A percentile compares a stretch with the other conserved stretches of the same genome.
phyloP scores from a whole-genome alignment of 2,888 invertebrate genomes.

The Phorcus lineatus region DNA sequence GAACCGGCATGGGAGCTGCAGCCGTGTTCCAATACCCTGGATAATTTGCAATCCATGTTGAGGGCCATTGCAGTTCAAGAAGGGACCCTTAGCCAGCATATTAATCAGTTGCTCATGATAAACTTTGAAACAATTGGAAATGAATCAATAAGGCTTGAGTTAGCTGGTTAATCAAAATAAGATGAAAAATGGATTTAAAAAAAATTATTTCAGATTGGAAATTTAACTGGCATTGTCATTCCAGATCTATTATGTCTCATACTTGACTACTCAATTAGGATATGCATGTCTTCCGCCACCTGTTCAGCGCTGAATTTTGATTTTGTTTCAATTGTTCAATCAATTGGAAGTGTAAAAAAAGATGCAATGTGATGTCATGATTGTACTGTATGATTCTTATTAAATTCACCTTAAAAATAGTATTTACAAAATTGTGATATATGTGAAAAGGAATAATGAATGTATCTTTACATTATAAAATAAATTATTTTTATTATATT shows the following conservation, averaged over 20 bases:
- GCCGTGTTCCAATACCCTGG: constrained; percentile 67
- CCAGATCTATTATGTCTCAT: no score
- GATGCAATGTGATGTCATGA: not conserved
- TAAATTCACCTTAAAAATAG: not conserved
- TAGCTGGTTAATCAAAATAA: not conserved
- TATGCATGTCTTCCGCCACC: no score
- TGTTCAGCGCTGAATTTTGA: no score
- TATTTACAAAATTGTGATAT: not conserved
- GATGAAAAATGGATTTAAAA: no score
- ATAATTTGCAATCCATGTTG: not conserved
- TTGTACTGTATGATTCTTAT: not conserved
- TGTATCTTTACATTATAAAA: not conserved
- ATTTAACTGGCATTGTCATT: no score
- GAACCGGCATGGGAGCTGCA: constrained; percentile 72
- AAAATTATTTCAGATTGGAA: no score
- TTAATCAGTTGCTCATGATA: not conserved
- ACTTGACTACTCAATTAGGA: no score
- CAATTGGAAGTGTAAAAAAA: not conserved
- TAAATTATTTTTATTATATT: not conserved
- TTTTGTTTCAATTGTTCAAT: no score
- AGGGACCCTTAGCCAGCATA: not conserved
- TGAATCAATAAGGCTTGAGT: not conserved
- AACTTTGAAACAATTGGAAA: not conserved
- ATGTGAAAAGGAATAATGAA: not conserved
- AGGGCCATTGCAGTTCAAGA: not conserved